Evolutionary conservation across 2,888 invertebrate species (phyloP).

Genomic region (Scaptomyza caliginosa): DNA sequence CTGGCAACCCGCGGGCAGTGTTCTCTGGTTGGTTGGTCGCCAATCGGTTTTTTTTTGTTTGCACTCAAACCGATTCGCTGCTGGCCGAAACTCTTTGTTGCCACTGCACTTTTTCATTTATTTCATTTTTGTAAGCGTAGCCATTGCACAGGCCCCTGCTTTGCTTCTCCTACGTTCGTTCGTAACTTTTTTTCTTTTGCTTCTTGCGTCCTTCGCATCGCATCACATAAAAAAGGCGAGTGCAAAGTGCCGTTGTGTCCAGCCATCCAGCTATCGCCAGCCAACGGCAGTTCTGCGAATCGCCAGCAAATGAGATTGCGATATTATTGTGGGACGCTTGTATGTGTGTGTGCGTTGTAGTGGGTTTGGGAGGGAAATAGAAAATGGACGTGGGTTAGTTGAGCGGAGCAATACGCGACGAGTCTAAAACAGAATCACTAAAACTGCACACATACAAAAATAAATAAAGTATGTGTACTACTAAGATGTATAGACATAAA

Average conservation of each 20-base stretch:
- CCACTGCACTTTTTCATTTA: conserved; percentile 56
- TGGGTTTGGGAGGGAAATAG: conserved; percentile 15
- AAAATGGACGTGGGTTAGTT: conserved; percentile 42
- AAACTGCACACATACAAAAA: conserved; percentile 12
- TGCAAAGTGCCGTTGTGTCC: conserved; percentile 4
- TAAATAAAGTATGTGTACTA: neutral
- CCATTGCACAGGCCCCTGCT: conserved; percentile 15
- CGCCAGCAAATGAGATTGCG: conserved; percentile 58
- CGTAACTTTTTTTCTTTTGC: conserved; percentile 3
- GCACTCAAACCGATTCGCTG: conserved; percentile 50
- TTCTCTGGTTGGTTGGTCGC: conserved; percentile 64
- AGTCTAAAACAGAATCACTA: conserved; percentile 9
- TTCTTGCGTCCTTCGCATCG: conserved; percentile 16
- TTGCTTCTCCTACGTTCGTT: conserved; percentile 11
- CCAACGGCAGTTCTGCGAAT: conserved; percentile 64
- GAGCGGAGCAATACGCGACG: conserved; percentile 21
- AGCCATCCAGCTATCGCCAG: conserved; percentile 31
- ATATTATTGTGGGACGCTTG: conserved; percentile 38
- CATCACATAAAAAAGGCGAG: conserved; percentile 48
- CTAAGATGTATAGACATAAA: neutral
- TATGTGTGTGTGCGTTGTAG: conserved; percentile 6
- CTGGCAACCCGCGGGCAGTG: conserved; percentile 37
- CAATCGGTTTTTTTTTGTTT: conserved; percentile 50
- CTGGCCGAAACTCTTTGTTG: conserved; percentile 35
- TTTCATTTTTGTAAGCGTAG: neutral